These are phyloP conservation scores for Parthenolecanium corni DNA, from an alignment of 2,888 invertebrate genomes.

Conservation along the genomic window DNA sequence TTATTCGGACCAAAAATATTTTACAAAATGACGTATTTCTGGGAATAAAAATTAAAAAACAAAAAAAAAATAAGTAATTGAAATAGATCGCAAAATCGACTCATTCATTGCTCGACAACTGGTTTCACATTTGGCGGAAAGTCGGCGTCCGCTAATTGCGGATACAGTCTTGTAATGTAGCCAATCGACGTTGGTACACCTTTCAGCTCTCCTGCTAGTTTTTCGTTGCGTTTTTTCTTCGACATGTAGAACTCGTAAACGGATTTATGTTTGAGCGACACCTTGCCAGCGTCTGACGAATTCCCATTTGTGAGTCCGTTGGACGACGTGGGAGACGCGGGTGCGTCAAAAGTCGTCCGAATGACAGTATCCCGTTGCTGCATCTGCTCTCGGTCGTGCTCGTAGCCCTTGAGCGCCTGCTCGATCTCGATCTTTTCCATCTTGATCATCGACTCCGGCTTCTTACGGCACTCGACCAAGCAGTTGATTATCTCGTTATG, in stretches of 20 bases:
- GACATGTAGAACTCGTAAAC: constrained; percentile 20
- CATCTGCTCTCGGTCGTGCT: constrained; percentile 30
- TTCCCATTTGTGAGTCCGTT: background rate
- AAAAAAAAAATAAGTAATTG: too few relatives aligned
- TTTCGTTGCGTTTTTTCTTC: constrained; percentile 18
- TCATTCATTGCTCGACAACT: constrained; percentile 4
- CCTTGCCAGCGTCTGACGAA: constrained; percentile 3
- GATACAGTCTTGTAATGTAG: constrained; percentile 19
- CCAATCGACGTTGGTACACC: constrained; percentile 5
- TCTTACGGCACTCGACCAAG: constrained; percentile 61
- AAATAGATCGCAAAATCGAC: background rate
- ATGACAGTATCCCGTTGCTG: constrained; percentile 45
- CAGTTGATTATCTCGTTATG: constrained; percentile 69
- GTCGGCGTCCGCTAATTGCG: constrained; percentile 7
- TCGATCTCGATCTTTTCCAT: constrained; percentile 31
- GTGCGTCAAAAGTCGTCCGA: constrained; percentile 72
- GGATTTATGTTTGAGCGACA: constrained; percentile 6
- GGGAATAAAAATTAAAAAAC: background rate
- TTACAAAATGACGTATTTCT: background rate
- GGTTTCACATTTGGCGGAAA: constrained; percentile 9
- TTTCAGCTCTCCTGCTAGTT: constrained; percentile 13
- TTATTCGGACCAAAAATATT: background rate
- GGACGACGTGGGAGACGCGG: constrained; percentile 53
- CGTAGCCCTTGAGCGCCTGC: constrained; percentile 12
- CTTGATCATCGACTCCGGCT: constrained; percentile 34